Conservation (phyloP, 1,140 invertebrate genomes). For the Papilio dardanus region DNA sequence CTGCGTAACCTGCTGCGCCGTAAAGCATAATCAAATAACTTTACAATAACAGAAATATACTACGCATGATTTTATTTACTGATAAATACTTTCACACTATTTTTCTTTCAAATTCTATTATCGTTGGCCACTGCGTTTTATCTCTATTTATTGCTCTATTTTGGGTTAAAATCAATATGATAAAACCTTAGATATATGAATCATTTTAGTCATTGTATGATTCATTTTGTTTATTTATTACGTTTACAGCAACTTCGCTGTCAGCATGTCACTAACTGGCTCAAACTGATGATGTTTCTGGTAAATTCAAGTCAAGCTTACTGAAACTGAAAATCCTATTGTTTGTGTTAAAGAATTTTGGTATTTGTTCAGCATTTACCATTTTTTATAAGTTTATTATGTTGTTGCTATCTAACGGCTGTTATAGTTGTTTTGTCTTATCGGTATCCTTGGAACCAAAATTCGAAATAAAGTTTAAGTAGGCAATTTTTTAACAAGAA, state of each 20-base stretch:
- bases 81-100: neutral
- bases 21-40: neutral
- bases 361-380: neutral
- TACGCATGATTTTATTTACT: neutral
- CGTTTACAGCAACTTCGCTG: neutral
- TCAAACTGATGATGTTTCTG: neutral
- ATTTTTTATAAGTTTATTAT: neutral
- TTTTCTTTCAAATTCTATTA: neutral
- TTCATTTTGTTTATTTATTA: neutral
- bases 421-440: too few relatives aligned
- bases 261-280: neutral
- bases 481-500: too few relatives aligned
- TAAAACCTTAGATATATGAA: neutral
- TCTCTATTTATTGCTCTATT: conserved; percentile 3
- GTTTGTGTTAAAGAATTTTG: too few relatives aligned
- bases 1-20: neutral
- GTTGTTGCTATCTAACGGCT: neutral
- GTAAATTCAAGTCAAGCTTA: neutral
- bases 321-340: neutral
- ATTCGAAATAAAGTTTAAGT: too few relatives aligned
- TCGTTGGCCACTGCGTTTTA: neutral
- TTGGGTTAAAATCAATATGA: neutral
- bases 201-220: neutral
- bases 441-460: neutral
- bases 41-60: neutral